These are phyloP conservation scores for Raja brachyura DNA, from an alignment of 2,113 vertebrate species.

Conservation along the genomic window DNA sequence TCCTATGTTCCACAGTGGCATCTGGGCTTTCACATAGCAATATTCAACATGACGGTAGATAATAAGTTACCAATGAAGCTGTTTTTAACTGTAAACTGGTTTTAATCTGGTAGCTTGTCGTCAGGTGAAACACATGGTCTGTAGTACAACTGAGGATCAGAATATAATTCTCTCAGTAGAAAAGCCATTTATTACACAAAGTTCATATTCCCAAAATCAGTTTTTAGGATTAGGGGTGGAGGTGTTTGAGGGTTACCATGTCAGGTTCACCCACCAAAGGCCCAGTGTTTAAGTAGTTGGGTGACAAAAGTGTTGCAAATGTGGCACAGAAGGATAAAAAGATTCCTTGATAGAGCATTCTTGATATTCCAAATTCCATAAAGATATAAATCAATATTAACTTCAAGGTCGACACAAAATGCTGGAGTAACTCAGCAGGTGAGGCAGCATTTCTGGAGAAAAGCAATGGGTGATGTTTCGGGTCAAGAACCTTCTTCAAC, in stretches of 20 bases:
- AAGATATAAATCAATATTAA: not conserved
- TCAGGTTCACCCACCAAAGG: not conserved
- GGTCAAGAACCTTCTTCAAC: no score
- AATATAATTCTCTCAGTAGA: not conserved
- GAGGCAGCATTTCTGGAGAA: no score
- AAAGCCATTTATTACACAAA: no score
- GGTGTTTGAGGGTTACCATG: not conserved
- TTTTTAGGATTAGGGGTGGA: not conserved
- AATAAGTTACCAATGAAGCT: not conserved
- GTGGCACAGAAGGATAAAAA: not conserved
- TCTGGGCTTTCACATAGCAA: not conserved
- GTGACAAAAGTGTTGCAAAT: not conserved
- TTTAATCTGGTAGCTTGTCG: not conserved
- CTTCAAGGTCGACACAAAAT: no score
- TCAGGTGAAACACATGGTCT: not conserved
- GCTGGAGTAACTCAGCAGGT: no score
- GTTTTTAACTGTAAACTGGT: not conserved
- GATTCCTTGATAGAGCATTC: not conserved
- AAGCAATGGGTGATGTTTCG: no score
- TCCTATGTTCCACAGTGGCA: not conserved
- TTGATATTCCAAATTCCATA: not conserved
- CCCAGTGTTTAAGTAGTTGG: not conserved
- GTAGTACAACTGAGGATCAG: not conserved
- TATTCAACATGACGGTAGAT: not conserved
- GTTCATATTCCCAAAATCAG: not conserved